phyloP scores from a whole-genome alignment of 2,113 vertebrate species.

The Uropsilus gracilis region DNA sequence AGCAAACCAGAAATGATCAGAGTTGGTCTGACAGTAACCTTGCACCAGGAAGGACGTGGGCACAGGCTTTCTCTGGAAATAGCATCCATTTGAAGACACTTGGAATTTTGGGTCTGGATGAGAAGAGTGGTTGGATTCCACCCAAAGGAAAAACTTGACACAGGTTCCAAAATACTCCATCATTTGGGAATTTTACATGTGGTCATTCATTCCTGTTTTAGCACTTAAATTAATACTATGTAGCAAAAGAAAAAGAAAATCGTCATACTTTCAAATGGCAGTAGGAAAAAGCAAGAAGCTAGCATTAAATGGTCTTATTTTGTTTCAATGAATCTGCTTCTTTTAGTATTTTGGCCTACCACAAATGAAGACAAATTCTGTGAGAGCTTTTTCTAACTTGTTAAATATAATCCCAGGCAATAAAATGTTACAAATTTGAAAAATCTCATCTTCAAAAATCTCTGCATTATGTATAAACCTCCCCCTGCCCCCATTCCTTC shows the following conservation, averaged over 20 bases:
- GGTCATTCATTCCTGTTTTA: neutral
- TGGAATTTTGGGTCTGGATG: constrained; percentile 22
- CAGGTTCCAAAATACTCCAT: neutral
- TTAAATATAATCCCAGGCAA: constrained; percentile 71
- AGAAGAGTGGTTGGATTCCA: neutral
- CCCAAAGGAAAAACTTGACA: neutral
- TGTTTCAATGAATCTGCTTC: constrained; percentile 25
- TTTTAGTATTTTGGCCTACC: neutral
- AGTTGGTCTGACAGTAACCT: constrained; percentile 32
- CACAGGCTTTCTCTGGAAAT: neutral
- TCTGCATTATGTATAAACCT: constrained; percentile 63
- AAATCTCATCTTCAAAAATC: constrained; percentile 79
- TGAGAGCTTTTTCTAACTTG: constrained; percentile 65
- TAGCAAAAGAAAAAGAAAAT: constrained; percentile 21
- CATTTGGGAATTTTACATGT: neutral
- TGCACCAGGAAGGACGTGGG: neutral
- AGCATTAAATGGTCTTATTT: constrained; percentile 10
- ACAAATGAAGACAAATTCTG: constrained; percentile 22
- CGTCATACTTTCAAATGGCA: constrained; percentile 44
- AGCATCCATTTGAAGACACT: neutral
- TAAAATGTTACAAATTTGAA: constrained; percentile 73
- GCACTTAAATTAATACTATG: constrained; percentile 39
- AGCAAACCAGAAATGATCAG: constrained; percentile 48
- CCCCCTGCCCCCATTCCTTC: neutral
- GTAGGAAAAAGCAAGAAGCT: constrained; percentile 32